Evolutionary conservation across 2,113 vertebrate species (phyloP), one percentile per base, ranked within the genome.

Genomic region (Dinomys branickii): DNA sequence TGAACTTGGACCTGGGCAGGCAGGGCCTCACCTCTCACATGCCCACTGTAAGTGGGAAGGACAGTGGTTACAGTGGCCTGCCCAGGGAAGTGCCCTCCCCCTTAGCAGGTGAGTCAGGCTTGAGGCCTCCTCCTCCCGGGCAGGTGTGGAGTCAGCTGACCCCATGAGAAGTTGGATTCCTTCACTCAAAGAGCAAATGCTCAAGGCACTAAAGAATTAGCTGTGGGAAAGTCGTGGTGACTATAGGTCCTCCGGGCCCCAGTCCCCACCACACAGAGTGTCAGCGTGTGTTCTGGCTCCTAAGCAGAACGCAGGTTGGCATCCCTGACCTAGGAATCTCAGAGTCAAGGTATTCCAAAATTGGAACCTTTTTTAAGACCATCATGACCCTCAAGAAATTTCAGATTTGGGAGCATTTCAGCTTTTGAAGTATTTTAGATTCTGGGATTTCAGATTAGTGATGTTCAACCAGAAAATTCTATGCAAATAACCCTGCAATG

Each of bases 11-110:
- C 52, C 38, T 5, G 73, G 44, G 5, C 44, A 80, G 75, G 52
- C 9, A 33, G 67, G 8, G n/a, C 47, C 30, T 13, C 0, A 24
- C 3, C 80, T 41, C 50, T 54, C 7, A 12, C 4, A 28, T 86
- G 26, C 65, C 86, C 59, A 59, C 16, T n/a, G 33, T 12, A 54
- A n/a, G 20, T 5, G 7, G 75, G 65, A 44, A 90, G 4, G 52
- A 10, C 2, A 24, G 44, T 3, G n/a, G 5, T 7, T 11, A 30
- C 5, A 4, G 0, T 0, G 71, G 50, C 52, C 0, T 10, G 7
- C 50, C 88, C 28, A 10, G 69, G 75, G 59, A 4, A 3, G 26
- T 1, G 12, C 44, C 24, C 41, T 44, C 38, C 67, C 67, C 61
- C 9, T 38, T 6, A 38, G 67, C n/a, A 38, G 17, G n/a, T 20